Conservation (phyloP, 2,797 vertebrate genomes). For the Spinus olivaceus region DNA sequence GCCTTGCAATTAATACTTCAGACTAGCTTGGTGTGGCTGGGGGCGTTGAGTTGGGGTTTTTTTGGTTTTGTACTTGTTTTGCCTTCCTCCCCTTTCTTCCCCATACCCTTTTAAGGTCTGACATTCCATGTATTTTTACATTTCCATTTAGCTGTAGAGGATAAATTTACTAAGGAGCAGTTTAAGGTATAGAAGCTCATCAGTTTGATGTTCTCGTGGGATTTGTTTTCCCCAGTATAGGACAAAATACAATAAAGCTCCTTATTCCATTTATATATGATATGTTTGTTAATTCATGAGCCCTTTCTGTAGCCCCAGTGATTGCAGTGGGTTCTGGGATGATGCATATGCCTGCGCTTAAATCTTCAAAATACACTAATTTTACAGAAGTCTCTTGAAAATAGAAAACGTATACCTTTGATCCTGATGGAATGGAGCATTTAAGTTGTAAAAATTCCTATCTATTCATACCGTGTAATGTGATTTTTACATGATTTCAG, state of each 20-base stretch:
- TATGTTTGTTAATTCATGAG: background rate
- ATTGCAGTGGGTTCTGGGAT: background rate
- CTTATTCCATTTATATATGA: background rate
- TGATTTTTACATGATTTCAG: conserved; percentile 4
- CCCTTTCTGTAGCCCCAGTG: background rate
- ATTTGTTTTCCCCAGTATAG: background rate
- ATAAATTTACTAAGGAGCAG: background rate
- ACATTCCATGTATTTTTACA: background rate
- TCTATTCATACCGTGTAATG: background rate
- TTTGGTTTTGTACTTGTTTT: background rate
- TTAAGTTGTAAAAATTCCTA: conserved; percentile 10
- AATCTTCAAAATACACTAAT: background rate
- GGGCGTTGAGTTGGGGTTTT: background rate
- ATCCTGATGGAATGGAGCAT: background rate
- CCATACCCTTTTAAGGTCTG: background rate
- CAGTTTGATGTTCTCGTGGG: background rate
- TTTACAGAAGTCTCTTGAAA: background rate
- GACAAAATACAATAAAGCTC: background rate
- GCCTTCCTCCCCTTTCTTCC: background rate
- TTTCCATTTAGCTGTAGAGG: background rate
- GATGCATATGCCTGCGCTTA: background rate
- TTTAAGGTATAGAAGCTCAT: background rate
- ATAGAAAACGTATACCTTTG: background rate
- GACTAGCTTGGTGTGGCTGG: background rate
- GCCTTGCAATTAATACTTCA: background rate